Percentiles rank a stretch among this genome's conserved stretches.
Evolutionary conservation across 2,113 vertebrate genomes (phyloP).

Genomic region (Okapia johnstoni): DNA sequence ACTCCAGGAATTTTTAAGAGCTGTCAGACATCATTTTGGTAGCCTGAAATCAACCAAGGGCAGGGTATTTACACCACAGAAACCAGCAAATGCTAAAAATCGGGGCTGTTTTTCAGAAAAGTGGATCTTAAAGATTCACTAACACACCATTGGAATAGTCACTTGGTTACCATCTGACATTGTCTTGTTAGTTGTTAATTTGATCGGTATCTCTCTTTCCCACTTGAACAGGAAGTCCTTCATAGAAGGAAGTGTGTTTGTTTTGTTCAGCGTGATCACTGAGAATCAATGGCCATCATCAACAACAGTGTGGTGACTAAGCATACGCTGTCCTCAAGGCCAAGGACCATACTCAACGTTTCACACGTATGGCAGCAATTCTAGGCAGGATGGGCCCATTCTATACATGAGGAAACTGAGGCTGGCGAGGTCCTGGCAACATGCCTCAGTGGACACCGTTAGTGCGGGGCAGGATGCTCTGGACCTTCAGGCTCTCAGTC

Average conservation of each 20-base stretch:
- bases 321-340: rapidly evolving
- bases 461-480: rapidly evolving
- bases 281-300: rapidly evolving
- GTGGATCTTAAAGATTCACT: no score
- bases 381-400: rapidly evolving
- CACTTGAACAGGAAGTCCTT: background rate
- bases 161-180: background rate
- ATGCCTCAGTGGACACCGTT: background rate
- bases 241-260: background rate
- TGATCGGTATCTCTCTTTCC: background rate
- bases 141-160: background rate
- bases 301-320: rapidly evolving
- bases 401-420: background rate
- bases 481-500: background rate
- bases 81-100: background rate
- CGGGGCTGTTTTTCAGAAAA: background rate
- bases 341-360: rapidly evolving
- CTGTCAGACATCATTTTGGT: background rate
- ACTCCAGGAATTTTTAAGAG: background rate
- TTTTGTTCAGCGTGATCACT: background rate
- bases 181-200: background rate
- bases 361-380: rapidly evolving
- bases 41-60: background rate
- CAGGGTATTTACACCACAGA: background rate
- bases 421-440: background rate